Percentiles rank a stretch among this genome's conserved stretches.
Evolutionary conservation across 1,140 invertebrate species (phyloP).

Genomic region (Myzus persicae): DNA sequence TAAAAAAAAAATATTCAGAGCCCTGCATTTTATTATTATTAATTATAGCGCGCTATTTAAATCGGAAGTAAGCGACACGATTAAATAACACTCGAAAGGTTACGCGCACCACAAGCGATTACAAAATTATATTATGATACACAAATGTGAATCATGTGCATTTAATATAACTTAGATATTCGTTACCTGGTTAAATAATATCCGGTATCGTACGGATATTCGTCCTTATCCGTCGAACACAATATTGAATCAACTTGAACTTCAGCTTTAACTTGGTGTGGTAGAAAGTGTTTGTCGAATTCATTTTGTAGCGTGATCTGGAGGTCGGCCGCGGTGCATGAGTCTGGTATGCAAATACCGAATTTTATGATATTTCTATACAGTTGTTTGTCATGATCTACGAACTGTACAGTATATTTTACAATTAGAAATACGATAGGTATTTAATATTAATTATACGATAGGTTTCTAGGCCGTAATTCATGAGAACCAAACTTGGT

Average conservation of each 20-base stretch:
- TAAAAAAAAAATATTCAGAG: too few species aligned
- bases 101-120: too few species aligned
- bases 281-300: constrained; percentile 34
- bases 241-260: constrained; percentile 29
- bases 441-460: too few species aligned
- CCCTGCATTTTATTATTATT: too few species aligned
- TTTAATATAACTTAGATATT: background rate
- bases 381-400: background rate
- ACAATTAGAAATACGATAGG: too few species aligned
- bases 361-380: background rate
- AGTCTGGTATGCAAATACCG: constrained; percentile 52
- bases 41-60: too few species aligned
- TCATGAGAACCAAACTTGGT: too few species aligned
- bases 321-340: constrained; percentile 36
- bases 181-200: constrained; percentile 38
- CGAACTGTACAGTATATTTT: background rate
- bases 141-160: too few species aligned
- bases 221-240: constrained; percentile 37
- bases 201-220: constrained; percentile 19
- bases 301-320: constrained; percentile 43
- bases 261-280: constrained; percentile 19
- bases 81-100: too few species aligned
- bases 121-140: too few species aligned
- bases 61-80: too few species aligned
- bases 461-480: too few species aligned